These are phyloP conservation scores for Lerista edwardsae DNA, from an alignment of 2,797 vertebrate species.

Conservation along the genomic window DNA sequence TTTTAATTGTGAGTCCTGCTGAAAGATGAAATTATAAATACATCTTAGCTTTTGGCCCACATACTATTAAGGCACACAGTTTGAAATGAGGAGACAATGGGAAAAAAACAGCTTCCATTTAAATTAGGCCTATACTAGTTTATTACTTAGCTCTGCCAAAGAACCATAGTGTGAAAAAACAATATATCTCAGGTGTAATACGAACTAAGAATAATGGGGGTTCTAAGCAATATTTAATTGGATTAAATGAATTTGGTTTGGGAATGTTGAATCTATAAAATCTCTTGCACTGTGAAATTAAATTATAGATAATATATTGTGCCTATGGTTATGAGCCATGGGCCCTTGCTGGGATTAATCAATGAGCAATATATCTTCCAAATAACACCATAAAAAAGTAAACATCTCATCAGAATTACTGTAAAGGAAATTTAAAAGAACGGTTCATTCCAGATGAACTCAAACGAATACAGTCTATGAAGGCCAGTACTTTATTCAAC, in stretches of 20 bases:
- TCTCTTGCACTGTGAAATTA: constrained; percentile 36
- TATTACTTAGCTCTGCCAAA: constrained; percentile 47
- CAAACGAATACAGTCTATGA: constrained; percentile 11
- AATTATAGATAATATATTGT: constrained; percentile 26
- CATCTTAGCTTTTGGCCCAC: constrained; percentile 38
- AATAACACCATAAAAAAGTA: constrained; percentile 43
- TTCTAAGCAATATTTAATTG: constrained; percentile 46
- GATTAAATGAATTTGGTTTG: constrained; percentile 48
- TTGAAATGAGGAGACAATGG: constrained; percentile 46
- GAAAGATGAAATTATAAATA: constrained; percentile 55
- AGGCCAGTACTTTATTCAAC: not conserved
- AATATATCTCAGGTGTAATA: constrained; percentile 37
- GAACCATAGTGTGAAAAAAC: constrained; percentile 17
- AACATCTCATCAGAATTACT: constrained; percentile 20
- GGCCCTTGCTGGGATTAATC: constrained; percentile 29
- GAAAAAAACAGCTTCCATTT: constrained; percentile 39
- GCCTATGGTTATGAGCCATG: constrained; percentile 23
- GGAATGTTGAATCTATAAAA: constrained; percentile 53
- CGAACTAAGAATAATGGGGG: constrained; percentile 37
- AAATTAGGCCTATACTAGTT: constrained; percentile 42
- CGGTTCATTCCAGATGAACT: constrained; percentile 21
- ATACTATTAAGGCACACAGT: constrained; percentile 37
- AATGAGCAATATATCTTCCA: constrained; percentile 41
- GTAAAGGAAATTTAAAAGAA: constrained; percentile 33
- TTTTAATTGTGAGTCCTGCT: not conserved